Evolutionary conservation across 2,113 vertebrate genomes (phyloP).

Genomic region (Oreotragus oreotragus): DNA sequence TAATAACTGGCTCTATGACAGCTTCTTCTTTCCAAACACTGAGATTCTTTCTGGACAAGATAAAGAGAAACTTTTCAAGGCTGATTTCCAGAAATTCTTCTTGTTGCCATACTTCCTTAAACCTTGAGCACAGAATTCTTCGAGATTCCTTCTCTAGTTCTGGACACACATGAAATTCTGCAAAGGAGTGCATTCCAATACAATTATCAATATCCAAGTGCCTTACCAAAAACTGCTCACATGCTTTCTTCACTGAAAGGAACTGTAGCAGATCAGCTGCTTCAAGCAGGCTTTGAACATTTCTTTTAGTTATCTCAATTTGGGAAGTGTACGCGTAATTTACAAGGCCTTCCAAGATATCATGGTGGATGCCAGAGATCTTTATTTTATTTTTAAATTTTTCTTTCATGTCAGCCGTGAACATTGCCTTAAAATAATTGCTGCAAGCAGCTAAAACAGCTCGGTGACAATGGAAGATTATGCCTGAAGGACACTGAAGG

Average conservation of each 20-base stretch:
- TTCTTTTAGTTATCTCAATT: conserved; percentile 91
- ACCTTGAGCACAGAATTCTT: conserved; percentile 88
- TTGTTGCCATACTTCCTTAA: conserved; percentile 90
- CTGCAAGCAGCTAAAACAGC: conserved; percentile 93
- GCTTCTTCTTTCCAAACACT: conserved; percentile 86
- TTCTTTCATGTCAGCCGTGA: conserved; percentile 97
- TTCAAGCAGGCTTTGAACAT: conserved; percentile 94
- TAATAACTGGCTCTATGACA: conserved; percentile 87
- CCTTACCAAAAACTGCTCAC: conserved; percentile 92
- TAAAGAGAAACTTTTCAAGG: conserved; percentile 82
- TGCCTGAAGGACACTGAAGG: conserved; percentile 87
- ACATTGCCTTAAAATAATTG: conserved; percentile 96
- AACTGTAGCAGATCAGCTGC: conserved; percentile 96
- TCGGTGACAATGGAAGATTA: conserved; percentile 92
- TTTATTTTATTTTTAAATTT: conserved; percentile 88
- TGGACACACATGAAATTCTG: conserved; percentile 89
- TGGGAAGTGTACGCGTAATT: conserved; percentile 92
- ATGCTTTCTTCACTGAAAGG: conserved; percentile 89
- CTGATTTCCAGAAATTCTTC: conserved; percentile 93
- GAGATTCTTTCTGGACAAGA: conserved; percentile 87
- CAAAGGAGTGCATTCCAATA: conserved; percentile 96
- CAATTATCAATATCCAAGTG: conserved; percentile 94
- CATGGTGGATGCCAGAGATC: conserved; percentile 86
- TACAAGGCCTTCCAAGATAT: conserved; percentile 86
- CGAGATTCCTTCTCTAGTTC: conserved; percentile 90